These are phyloP conservation scores for Verasper variegatus DNA, from an alignment of 2,113 vertebrate genomes.

Conservation along the genomic window DNA sequence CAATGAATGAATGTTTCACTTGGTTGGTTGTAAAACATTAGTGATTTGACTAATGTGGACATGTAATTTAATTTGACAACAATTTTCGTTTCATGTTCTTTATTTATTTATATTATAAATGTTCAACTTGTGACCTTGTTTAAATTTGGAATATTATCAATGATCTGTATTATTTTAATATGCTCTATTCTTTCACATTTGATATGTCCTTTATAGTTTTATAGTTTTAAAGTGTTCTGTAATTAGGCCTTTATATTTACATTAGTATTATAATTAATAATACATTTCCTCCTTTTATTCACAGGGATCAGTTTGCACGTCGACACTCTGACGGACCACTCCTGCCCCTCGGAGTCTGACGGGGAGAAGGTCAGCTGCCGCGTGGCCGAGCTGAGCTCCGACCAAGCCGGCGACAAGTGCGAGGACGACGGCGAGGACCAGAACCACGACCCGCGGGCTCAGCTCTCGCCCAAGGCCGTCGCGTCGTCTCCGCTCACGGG, in stretches of 20 bases:
- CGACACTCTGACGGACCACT: conserved; percentile 96
- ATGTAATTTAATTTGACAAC: not conserved
- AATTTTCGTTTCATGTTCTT: not conserved
- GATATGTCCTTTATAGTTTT: no score
- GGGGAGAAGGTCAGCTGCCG: conserved; percentile 89
- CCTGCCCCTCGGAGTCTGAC: conserved; percentile 94
- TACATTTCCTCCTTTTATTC: no score
- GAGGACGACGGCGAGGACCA: conserved; percentile 79
- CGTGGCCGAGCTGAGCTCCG: conserved; percentile 84
- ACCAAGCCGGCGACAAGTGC: conserved; percentile 88
- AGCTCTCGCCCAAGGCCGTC: conserved; percentile 85
- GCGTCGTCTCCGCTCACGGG: conserved; percentile 91
- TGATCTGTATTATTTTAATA: not conserved
- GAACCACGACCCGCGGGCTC: conserved; percentile 80
- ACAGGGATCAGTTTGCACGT: conserved; percentile 96
- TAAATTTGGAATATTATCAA: not conserved
- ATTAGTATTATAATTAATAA: no score
- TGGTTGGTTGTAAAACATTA: no score
- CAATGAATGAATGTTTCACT: no score
- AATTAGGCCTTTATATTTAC: no score
- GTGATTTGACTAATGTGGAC: not conserved
- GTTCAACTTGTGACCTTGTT: not conserved
- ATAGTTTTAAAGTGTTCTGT: no score
- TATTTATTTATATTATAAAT: not conserved
- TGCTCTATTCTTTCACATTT: no score